phyloP scores from a whole-genome alignment of 2,888 invertebrate genomes.

The Argyresthia goedartella region DNA sequence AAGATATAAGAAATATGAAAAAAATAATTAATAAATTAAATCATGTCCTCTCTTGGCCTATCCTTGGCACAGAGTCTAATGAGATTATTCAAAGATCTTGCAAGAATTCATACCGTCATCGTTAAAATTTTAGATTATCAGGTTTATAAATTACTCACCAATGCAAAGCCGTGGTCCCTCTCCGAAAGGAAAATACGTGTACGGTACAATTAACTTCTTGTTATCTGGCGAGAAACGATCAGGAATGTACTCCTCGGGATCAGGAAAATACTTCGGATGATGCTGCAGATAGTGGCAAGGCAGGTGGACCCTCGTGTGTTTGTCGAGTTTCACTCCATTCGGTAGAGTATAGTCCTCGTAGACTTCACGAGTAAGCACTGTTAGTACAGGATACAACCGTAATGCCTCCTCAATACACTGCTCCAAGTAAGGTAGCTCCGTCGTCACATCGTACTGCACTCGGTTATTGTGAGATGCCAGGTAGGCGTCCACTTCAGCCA shows the following conservation, averaged over 20 bases:
- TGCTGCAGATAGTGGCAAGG: constrained; percentile 13
- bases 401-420: constrained; percentile 13
- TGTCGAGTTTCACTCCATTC: constrained; percentile 8
- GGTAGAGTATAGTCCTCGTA: constrained; percentile 10
- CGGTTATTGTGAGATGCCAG: constrained; percentile 6
- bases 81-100: no score
- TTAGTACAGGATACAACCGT: constrained; percentile 11
- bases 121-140: no score
- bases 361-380: constrained; percentile 8
- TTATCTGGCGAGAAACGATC: constrained; percentile 10
- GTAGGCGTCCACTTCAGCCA: constrained; percentile 10
- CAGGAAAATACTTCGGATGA: constrained; percentile 12
- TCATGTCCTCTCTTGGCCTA: no score
- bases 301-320: constrained; percentile 12
- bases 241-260: constrained; percentile 11
- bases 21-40: no score
- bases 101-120: no score
- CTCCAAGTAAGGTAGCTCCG: constrained; percentile 9
- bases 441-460: constrained; percentile 11
- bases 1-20: no score
- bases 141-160: constrained; percentile 6
- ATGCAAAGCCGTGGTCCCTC: constrained; percentile 9
- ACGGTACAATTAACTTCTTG: constrained; percentile 5
- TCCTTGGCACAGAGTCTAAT: no score
- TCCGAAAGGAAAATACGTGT: constrained; percentile 9